Base-by-base conservation (phyloP, 2,113 vertebrate genomes). In the Ctenomys sociabilis region DNA sequence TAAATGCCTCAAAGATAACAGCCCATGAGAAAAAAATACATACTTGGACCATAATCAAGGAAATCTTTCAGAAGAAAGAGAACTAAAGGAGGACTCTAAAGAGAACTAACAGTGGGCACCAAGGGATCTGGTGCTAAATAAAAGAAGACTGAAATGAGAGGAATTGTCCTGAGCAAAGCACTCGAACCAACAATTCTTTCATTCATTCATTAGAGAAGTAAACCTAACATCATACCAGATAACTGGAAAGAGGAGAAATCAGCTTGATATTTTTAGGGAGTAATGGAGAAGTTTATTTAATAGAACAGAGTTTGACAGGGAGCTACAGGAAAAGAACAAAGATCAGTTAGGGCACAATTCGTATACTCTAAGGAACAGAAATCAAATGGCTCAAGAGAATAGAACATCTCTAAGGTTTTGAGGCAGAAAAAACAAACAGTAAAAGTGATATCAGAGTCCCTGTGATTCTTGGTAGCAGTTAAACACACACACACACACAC, bases 171-270 rank as follows among this genome's bases (percentile, higher is more conserved):
- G 16, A 78, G 28, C 14, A 72, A 85, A 95, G 52, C 70, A 30
- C 17, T 24, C 28, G 59, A 35, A 16, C 63, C 28, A 57, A 77
- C 17, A 88, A n/a, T 70, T 57, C 22, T 40, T 68, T 64, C 63
- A 30, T 93, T 87, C 57, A 40, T 52, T 81, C 68, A 63, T n/a
- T 87, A 57, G 19, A 61, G 12, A 45, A 85, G 43, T 85, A 72
- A 80, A 59, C 8, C 32, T 52, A 77, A n/a, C 24, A 49, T 59
- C 43, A 40, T 40, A 54, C 10, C 19, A 35, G 5, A 63, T 82
- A 80, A 81, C 68, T 87, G 84, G 35, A 30, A 73, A 57, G 19
- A 57, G 91, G 10, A 93, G 24, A 92, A 96, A 80, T 72, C 54
- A 40, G 35, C 64, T 61, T 26, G 70, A 43, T 59, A 16, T n/a